phyloP scores from a whole-genome alignment of 2,888 invertebrate species.

The Strigamia transsilvanica region DNA sequence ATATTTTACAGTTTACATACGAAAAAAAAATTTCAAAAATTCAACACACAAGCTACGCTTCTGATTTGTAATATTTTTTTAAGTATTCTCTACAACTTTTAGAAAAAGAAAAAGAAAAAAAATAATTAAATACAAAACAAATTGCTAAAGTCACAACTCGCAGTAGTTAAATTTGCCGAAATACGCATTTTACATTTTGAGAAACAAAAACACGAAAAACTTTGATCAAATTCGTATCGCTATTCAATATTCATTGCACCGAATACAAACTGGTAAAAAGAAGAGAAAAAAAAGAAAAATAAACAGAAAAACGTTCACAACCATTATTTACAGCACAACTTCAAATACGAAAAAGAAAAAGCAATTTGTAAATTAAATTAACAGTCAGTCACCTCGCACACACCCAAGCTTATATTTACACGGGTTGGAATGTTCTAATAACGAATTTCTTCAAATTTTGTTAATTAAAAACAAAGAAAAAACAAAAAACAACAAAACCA shows the following conservation, averaged over 20 bases:
- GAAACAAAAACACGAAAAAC: neutral
- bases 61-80: neutral
- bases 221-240: no score
- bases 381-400: neutral
- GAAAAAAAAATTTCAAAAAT: conserved; percentile 2
- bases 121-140: no score
- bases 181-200: neutral
- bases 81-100: neutral
- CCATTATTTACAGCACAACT: conserved; percentile 3
- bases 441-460: neutral
- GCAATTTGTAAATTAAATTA: neutral
- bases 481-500: no score
- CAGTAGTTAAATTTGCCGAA: neutral
- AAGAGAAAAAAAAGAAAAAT: neutral
- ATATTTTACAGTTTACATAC: neutral
- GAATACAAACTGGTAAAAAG: neutral
- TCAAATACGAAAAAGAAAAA: neutral
- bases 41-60: neutral
- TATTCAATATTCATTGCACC: neutral
- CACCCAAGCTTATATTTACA: neutral
- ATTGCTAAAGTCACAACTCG: no score
- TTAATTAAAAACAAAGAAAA: neutral
- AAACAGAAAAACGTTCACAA: neutral
- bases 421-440: conserved; percentile 14
- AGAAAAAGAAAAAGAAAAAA: neutral